Conservation (phyloP, 2,113 vertebrate species). For the Falcunculus frontatus region DNA sequence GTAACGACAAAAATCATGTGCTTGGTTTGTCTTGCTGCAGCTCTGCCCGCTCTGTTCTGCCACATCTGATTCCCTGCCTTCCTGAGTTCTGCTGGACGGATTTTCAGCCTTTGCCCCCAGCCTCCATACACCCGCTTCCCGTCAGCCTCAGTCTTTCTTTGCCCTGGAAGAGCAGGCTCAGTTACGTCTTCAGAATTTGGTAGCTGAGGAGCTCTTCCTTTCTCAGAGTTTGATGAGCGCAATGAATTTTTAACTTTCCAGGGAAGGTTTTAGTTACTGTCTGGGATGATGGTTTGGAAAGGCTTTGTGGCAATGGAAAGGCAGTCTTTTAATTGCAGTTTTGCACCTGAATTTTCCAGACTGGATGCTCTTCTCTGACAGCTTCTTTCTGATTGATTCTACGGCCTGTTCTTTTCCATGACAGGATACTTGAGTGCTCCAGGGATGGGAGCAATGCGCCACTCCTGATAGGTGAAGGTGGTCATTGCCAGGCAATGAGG, state of each 20-base stretch:
- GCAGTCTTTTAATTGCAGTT: neutral
- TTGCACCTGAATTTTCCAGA: neutral
- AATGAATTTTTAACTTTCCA: neutral
- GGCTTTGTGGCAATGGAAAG: neutral
- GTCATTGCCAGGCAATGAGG: neutral
- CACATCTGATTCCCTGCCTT: neutral
- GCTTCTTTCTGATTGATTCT: neutral
- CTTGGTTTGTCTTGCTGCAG: neutral
- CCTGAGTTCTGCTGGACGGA: neutral
- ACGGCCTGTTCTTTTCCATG: fast-evolving
- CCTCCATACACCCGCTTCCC: neutral
- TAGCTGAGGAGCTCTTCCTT: neutral
- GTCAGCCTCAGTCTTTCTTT: neutral
- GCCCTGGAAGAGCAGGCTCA: neutral
- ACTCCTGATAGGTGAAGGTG: neutral
- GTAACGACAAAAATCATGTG: neutral
- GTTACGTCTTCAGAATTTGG: neutral
- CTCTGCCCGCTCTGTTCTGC: neutral
- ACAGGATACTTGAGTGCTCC: neutral
- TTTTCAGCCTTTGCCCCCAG: neutral
- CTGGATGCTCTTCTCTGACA: neutral
- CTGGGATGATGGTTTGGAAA: neutral
- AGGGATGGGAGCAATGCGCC: fast-evolving
- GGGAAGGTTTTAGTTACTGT: neutral
- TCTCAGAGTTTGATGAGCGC: neutral